Base-by-base conservation (phyloP, 2,113 vertebrate species). In the Silurus asotus region DNA sequence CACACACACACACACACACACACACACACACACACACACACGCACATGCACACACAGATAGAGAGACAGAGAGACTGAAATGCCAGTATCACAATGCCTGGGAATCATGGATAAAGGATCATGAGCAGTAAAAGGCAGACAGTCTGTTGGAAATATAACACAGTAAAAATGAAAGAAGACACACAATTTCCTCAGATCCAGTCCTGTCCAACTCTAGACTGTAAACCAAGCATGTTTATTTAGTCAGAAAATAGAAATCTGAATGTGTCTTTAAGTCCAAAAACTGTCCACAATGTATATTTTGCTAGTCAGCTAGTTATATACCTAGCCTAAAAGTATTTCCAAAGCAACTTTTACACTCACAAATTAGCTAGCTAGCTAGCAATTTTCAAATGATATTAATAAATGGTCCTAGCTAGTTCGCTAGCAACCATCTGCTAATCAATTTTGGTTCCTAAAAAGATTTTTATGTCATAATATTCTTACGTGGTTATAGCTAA, bases 151-250 rank as follows among this genome's bases (percentile, higher is more conserved):
- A 78, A 19, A 78, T 58, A 58, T 17, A 56, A 58, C 53, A 56
- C 51, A 55, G 55, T 77, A 77, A 77, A 77, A 77, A 77, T 75
- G 72, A 75, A 75, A 75, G 9, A 75, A 25, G 51, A 55, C 9
- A 10, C 2, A 13, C 53, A 23, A 77, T 53, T 53, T 76, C 11
- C 10, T 76, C 74, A 76, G 49, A 76, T 76, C 49, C 74, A 76
- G 23, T 49, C 23, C 10, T 53, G 74, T 49, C 45, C 8, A 70
- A 70, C 28, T 37, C 14, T 45, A 70, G 67, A 17, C 67, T 74
- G 70, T 49, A 74, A 74, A 74, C 70, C 45, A 49, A 48, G 8
- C 19, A 74, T 49, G 51, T 55, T 23, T 55, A 25, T 3, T 61
- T 62, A 10, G 13, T 25, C 5, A 23, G 48, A 49, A 76, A 17